Evolutionary conservation across 2,888 invertebrate genomes (phyloP).

Genomic region (Pollenia griseotomentosa): DNA sequence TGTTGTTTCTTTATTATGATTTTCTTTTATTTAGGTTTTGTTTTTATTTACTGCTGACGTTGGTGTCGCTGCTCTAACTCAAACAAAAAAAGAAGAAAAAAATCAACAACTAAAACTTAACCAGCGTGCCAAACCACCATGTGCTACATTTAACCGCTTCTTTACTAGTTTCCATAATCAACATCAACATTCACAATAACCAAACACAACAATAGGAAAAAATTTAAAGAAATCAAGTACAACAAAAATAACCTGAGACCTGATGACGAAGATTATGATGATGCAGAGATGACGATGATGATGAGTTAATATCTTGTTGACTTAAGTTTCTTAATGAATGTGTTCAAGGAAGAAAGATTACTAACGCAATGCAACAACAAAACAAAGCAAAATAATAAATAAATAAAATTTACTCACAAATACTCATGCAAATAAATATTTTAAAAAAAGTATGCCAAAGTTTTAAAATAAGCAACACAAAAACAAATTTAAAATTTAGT

Average conservation of each 20-base stretch:
- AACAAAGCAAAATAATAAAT: slow-evolving; percentile 1
- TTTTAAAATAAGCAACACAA: slow-evolving; percentile 16
- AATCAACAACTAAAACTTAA: slow-evolving; percentile 48
- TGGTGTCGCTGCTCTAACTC: slow-evolving; percentile 58
- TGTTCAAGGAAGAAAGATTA: slow-evolving; percentile 28
- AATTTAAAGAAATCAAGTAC: not conserved
- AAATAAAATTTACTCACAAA: not conserved
- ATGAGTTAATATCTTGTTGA: slow-evolving; percentile 51
- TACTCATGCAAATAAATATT: slow-evolving; percentile 8
- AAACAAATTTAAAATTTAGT: not conserved
- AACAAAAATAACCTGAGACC: slow-evolving; percentile 53
- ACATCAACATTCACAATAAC: slow-evolving; percentile 49
- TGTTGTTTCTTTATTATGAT: slow-evolving; percentile 46
- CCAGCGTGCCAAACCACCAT: slow-evolving; percentile 72
- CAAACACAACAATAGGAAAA: slow-evolving; percentile 51
- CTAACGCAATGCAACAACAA: not conserved
- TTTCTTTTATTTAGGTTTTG: slow-evolving; percentile 42
- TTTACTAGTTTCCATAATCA: slow-evolving; percentile 72
- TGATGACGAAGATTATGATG: slow-evolving; percentile 60
- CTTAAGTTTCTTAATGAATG: slow-evolving; percentile 46
- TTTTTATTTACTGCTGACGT: slow-evolving; percentile 42
- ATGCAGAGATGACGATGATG: slow-evolving; percentile 44
- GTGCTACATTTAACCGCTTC: slow-evolving; percentile 69
- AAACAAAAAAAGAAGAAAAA: slow-evolving; percentile 38
- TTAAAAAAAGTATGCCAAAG: slow-evolving; percentile 32